Evolutionary conservation across 2,113 vertebrate genomes (phyloP), one percentile per base, ranked within the genome.

Genomic region (Motacilla alba): DNA sequence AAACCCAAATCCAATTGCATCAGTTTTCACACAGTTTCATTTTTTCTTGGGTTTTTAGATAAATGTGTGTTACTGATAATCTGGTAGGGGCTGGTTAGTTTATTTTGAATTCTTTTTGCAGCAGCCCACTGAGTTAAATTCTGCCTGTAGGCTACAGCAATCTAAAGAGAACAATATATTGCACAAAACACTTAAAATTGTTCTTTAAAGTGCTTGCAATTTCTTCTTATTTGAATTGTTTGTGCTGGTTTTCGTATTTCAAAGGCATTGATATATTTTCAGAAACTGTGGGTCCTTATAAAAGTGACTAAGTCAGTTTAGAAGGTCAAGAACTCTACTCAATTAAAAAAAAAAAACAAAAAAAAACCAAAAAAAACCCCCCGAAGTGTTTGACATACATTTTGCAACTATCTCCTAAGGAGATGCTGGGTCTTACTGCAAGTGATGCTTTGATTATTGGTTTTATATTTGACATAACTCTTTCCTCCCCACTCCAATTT

Each of bases 351-450:
- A 55, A 33, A 44, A 60, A 53, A 60, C n/a, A 64, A 78, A 76
- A 59, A 55, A 33, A 44, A 60, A 53, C n/a, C n/a, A 60, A 8
- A 16, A 64, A 41, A 16, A 8, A 35, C 35, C 35, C 35, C 35
- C n/a, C 13, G 44, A 73, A 60, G 6, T 56, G 21, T 85, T 52
- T 94, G 70, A 43, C 52, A 52, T 92, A 90, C 43, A 84, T 89
- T 97, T 97, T 97, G 90, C 83, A 95, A 46, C 87, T 85, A 15
- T 95, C 97, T 97, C 59, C 77, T 88, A 50, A 82, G 90, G 77
- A 82, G 78, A 63, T 77, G 28, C 89, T 81, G 58, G 44, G 68
- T 93, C 35, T 83, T 69, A 69, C 49, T 1, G 0, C 43, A 53
- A 30, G 15, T 52, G 41, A 20, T 91, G 24, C 39, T 95, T 72